Evolutionary conservation across 2,797 vertebrate genomes (phyloP), one percentile per base, ranked within the genome.

Genomic region (Eleutherodactylus coqui): DNA sequence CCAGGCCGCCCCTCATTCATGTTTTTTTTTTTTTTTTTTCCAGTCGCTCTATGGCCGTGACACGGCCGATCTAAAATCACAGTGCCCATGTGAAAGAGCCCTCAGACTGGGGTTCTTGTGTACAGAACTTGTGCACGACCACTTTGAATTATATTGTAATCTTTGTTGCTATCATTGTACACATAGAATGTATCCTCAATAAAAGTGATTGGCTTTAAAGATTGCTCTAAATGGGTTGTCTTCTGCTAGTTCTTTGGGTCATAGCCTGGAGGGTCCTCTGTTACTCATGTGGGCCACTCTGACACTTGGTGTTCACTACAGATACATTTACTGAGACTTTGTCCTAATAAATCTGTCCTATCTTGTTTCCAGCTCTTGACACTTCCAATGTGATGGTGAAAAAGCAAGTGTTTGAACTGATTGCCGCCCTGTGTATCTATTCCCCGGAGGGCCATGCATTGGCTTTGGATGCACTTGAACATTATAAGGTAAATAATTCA

Each of bases 371-470:
- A 99, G 98, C 98, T 36, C 91, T 99, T 93, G 98, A 99, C 91
- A 99, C 98, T 0, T 97, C 97, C 43, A 99, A 99, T 82, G 95
- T 96, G 49, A 99, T 98, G 97, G 98, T 99, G 89, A 99, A 99
- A 94, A 99, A 96, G 92, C 98, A 99, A 91, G 97, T 99, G 88
- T 99, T 98, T 92, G 98, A 99, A 90, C 95, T 99, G 45, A 93
- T 99, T 47, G 98, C 98, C 0, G 98, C 97, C 45, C 95, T 99
- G 88, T 97, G 96, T 90, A 96, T 99, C 92, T 99, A 98, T 89
- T 99, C 97, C 0, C 62, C 93, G 0, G 96, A 97, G 14, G 98
- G 98, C 8, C 95, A 99, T 0, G 79, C 91, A 24, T 94, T 98
- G 90, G 95, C 97, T 0, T 90, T 99, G 91, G 98, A 99, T 17